A percentile compares a stretch with the other conserved stretches of the same genome.
Evolutionary conservation across 2,888 invertebrate genomes (phyloP).

Genomic region (Tribolium freemani): DNA sequence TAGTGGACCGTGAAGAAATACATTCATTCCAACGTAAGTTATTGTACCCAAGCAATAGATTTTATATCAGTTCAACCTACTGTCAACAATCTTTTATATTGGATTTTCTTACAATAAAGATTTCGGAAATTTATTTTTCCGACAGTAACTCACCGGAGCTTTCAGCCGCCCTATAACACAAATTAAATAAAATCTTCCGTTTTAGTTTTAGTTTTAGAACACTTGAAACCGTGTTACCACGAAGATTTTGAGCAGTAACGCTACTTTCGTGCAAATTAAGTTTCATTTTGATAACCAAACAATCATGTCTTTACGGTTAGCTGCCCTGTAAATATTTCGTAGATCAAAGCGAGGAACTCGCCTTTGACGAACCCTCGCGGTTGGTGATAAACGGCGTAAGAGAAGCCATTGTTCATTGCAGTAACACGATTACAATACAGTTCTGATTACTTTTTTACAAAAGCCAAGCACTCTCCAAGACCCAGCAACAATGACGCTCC

Average conservation of each 20-base stretch:
- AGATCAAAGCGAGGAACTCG: constrained; percentile 39
- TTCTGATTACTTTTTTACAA: constrained; percentile 39
- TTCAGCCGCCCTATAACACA: neutral
- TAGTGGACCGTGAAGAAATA: neutral
- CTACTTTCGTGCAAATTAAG: constrained; percentile 8
- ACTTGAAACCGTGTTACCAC: too few species aligned
- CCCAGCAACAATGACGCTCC: constrained; percentile 33
- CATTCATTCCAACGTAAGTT: neutral
- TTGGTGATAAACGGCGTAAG: constrained; percentile 22
- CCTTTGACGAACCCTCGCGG: constrained; percentile 23
- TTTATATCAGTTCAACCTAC: neutral
- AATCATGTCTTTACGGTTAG: constrained; percentile 31
- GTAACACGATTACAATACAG: constrained; percentile 44
- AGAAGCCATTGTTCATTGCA: constrained; percentile 39
- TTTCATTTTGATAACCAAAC: constrained; percentile 33
- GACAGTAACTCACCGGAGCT: neutral
- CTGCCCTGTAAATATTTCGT: constrained; percentile 30
- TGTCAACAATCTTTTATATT: neutral
- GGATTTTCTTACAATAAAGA: neutral
- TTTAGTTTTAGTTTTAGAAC: neutral
- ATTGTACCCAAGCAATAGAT: neutral
- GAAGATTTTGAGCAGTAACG: neutral
- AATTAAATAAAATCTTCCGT: neutral
- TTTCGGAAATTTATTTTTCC: neutral
- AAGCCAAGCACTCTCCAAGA: constrained; percentile 19